phyloP scores from a whole-genome alignment of 53 echinoderm and acorn worm genomes.

The Paracentrotus lividus region DNA sequence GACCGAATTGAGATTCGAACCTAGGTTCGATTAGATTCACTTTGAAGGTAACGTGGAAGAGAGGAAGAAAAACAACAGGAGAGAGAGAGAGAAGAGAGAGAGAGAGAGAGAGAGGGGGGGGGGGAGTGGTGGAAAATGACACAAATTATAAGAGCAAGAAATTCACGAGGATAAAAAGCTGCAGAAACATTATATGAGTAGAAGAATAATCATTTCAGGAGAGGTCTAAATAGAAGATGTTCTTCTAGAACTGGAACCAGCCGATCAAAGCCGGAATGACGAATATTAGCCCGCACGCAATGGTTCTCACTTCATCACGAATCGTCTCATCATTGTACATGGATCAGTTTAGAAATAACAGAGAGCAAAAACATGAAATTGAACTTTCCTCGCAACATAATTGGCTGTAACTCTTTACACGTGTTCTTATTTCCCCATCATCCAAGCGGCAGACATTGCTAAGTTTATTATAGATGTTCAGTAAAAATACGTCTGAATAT shows the following conservation, averaged over 20 bases:
- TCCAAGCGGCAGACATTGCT: background rate
- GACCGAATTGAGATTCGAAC: too few relatives aligned
- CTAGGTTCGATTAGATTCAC: too few relatives aligned
- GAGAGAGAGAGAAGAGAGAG: background rate
- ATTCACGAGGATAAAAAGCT: background rate
- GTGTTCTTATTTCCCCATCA: constrained; percentile 4
- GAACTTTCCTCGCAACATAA: constrained; percentile 13
- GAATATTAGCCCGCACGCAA: constrained; percentile 12
- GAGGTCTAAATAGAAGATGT: background rate
- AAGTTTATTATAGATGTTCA: constrained; percentile 7
- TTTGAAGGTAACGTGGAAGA: too few relatives aligned
- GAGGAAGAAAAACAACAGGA: constrained; percentile 27
- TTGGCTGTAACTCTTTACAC: constrained; percentile 27
- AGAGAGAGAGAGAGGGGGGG: background rate
- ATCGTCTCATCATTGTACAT: background rate
- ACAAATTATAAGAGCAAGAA: background rate
- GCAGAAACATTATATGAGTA: too few relatives aligned
- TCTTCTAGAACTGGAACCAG: background rate
- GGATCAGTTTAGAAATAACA: constrained; percentile 32
- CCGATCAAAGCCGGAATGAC: constrained; percentile 20
- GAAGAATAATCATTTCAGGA: background rate
- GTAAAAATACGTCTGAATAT: background rate
- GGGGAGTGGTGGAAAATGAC: too few relatives aligned
- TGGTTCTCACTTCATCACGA: background rate
- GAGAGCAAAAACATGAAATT: constrained; percentile 39